Evolutionary conservation across 2,113 vertebrate genomes (phyloP).

Genomic region (Coreoperca whiteheadi): DNA sequence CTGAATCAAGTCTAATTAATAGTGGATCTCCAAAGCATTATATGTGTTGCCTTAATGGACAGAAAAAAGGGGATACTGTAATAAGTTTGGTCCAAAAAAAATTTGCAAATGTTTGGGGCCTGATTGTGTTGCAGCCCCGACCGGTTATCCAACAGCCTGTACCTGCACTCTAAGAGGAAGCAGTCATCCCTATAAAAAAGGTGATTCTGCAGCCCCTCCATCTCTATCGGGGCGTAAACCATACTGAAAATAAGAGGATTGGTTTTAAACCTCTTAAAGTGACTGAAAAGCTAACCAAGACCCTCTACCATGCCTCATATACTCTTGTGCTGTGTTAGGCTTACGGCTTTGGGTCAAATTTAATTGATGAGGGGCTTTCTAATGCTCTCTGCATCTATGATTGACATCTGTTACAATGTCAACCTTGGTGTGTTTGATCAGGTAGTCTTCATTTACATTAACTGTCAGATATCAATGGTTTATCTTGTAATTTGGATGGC

Average conservation of each 20-base stretch:
- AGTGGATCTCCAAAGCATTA: not conserved
- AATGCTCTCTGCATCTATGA: constrained; percentile 12
- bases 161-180: not conserved
- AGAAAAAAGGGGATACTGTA: not conserved
- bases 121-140: not conserved
- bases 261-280: constrained; percentile 66
- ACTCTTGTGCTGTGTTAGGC: constrained; percentile 50
- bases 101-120: not conserved
- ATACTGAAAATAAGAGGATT: constrained; percentile 63
- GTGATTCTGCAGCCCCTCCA: constrained; percentile 16
- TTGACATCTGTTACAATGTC: not conserved
- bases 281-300: constrained; percentile 37
- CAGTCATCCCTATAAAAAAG: not conserved
- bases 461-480: constrained; percentile 49
- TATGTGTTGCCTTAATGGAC: not conserved
- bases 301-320: constrained; percentile 41
- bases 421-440: constrained; percentile 42
- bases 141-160: not conserved
- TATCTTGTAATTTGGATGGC: constrained; percentile 43
- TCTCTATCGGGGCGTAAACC: constrained; percentile 15
- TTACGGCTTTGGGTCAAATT: constrained; percentile 19
- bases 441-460: constrained; percentile 52
- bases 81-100: not conserved
- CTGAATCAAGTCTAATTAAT: not conserved
- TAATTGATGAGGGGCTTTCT: constrained; percentile 18